Evolutionary conservation across 2,888 invertebrate species (phyloP), one percentile per base, ranked within the genome.

Genomic region (Tupiocoris notatus): DNA sequence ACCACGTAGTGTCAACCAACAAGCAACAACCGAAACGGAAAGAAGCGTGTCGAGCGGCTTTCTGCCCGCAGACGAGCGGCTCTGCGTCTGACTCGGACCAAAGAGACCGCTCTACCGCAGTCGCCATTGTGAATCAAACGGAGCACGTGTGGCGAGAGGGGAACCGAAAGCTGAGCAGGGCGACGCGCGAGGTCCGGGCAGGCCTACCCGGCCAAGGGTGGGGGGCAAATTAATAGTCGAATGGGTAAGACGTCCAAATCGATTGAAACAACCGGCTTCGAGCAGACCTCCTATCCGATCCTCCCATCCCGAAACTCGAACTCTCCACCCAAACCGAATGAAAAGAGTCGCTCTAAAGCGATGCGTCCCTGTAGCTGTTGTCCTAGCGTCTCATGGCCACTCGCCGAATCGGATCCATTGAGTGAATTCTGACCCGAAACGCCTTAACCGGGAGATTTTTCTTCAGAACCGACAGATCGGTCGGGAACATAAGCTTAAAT

Each of bases 151-250:
- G 59, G 59, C 6, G 39, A 39, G 12, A 12, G 39, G 3, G 39
- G 39, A 39, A 39, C 39, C 39, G 39, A 39, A 39, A 39, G 39
- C 39, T 39, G 39, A 39, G 39, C 39, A 39, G 39, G 39, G 73
- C 61, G 54, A 73, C 73, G 63, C 39, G 73, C 58, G 63, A 61
- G 39, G 20, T 39, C 39, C 39, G 39, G 39, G 39, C 39, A 7
- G 39, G 39, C 39, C 9, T 16, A 16, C 0, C 56, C 63, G 18
- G 24, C 58, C 59, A 24, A 59, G 59, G 70, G 59, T 23, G n/a
- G 21, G 62, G 73, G 73, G 73, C 63, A 73, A 73, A 73, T 73
- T 73, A 73, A 73, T 73, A 73, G 73, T 73, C 73, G 73, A 63
- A 39, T 54, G 62, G 73, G 73, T 73, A 73, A 73, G 73, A 73